Evolutionary conservation across 2,113 vertebrate species (phyloP).

Genomic region (Lasiurus cinereus): DNA sequence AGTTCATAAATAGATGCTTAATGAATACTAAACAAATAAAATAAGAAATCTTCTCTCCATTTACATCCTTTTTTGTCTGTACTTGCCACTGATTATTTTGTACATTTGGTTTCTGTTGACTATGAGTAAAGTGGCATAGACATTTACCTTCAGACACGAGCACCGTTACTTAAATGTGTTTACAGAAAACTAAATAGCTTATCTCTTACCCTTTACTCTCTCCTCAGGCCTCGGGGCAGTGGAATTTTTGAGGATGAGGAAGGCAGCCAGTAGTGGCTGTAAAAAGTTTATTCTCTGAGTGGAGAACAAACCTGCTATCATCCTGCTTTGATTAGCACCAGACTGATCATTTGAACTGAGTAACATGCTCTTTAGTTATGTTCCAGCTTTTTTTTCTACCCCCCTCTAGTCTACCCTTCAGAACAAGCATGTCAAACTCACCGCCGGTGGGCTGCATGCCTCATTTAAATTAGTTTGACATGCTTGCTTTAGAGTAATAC

Average conservation of each 20-base stretch:
- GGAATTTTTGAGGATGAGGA: constrained; percentile 22
- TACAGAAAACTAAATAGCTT: constrained; percentile 56
- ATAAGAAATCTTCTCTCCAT: constrained; percentile 30
- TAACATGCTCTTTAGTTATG: constrained; percentile 16
- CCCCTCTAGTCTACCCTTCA: neutral
- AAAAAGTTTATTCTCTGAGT: constrained; percentile 3
- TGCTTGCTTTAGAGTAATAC: no score
- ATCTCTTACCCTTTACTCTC: constrained; percentile 52
- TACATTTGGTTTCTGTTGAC: constrained; percentile 62
- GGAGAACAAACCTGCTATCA: neutral
- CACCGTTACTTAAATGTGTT: constrained; percentile 43
- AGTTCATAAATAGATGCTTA: constrained; percentile 57
- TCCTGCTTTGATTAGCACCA: constrained; percentile 37
- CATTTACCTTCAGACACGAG: neutral
- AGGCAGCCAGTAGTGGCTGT: neutral
- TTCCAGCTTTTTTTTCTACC: neutral
- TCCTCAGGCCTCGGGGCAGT: constrained; percentile 50
- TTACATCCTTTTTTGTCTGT: constrained; percentile 51
- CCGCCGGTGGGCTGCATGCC: no score
- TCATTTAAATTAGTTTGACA: no score
- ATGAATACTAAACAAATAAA: constrained; percentile 53
- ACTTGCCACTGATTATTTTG: constrained; percentile 42
- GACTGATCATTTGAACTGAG: constrained; percentile 40
- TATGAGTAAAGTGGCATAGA: constrained; percentile 42
- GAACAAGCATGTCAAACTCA: no score